Conservation (phyloP, 1,140 invertebrate genomes). For the Heliconius congener region DNA sequence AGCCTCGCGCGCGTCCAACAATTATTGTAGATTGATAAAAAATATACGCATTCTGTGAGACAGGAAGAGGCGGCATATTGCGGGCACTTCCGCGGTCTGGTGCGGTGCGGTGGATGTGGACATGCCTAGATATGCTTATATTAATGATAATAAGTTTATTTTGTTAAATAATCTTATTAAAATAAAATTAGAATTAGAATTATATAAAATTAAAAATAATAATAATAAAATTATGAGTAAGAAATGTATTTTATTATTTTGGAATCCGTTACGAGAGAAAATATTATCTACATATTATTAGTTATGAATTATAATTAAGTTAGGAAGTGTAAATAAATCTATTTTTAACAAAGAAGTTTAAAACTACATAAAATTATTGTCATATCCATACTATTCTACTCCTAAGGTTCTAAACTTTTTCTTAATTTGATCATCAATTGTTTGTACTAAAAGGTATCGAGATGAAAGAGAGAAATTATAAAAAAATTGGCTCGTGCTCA, state of each 20-base stretch:
- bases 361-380: not conserved
- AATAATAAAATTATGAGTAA: too few species aligned
- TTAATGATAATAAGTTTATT: not conserved
- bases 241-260: too few species aligned
- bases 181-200: too few species aligned
- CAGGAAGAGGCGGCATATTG: constrained; percentile 76
- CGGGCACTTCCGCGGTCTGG: constrained; percentile 72
- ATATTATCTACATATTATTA: too few species aligned
- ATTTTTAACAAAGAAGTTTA: too few species aligned
- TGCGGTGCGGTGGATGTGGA: constrained; percentile 6
- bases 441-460: constrained; percentile 54
- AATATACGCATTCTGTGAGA: constrained; percentile 51
- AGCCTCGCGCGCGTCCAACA: constrained; percentile 43
- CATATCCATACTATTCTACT: constrained; percentile 43
- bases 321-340: too few species aligned
- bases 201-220: too few species aligned
- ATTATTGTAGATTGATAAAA: constrained; percentile 38
- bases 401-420: constrained; percentile 57
- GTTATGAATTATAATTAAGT: too few species aligned
- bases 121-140: not conserved
- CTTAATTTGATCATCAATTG: constrained; percentile 75
- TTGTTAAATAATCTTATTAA: too few species aligned
- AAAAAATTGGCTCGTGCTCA: constrained; percentile 70
- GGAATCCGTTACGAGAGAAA: too few species aligned
- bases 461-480: constrained; percentile 53